A percentile compares a stretch with the other conserved stretches of the same genome.
phyloP scores from a whole-genome alignment of 2,113 vertebrate genomes.

The Centropus bengalensis region DNA sequence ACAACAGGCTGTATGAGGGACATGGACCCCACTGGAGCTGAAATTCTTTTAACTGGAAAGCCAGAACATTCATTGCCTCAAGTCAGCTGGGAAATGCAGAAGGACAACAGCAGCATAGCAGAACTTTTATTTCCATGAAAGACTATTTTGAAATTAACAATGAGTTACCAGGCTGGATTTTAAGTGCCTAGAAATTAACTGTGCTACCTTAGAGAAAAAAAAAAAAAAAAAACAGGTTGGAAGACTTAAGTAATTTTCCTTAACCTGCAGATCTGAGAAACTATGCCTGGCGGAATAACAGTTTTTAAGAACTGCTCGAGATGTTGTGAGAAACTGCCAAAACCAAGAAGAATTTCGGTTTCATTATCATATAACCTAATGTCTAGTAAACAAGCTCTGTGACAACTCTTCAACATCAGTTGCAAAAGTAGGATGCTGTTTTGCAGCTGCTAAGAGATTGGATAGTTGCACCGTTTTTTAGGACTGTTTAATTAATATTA shows the following conservation, averaged over 20 bases:
- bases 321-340: background rate
- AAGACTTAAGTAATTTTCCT: background rate
- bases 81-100: background rate
- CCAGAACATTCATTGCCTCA: background rate
- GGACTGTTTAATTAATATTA: background rate
- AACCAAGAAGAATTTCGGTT: background rate
- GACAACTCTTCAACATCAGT: background rate
- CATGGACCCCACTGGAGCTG: rapidly evolving
- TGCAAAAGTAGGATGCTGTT: background rate
- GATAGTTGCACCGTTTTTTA: background rate
- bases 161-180: background rate
- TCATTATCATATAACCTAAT: background rate
- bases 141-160: background rate
- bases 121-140: background rate
- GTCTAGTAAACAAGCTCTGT: background rate
- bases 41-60: background rate
- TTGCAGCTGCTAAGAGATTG: background rate
- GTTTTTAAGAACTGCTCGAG: background rate
- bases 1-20: background rate
- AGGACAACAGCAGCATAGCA: background rate
- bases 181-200: background rate
- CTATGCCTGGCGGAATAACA: background rate
- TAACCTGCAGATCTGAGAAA: background rate
- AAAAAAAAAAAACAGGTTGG: background rate
- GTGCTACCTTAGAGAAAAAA: background rate